phyloP scores from a whole-genome alignment of 2,113 vertebrate genomes.

The Bubo blakistoni region DNA sequence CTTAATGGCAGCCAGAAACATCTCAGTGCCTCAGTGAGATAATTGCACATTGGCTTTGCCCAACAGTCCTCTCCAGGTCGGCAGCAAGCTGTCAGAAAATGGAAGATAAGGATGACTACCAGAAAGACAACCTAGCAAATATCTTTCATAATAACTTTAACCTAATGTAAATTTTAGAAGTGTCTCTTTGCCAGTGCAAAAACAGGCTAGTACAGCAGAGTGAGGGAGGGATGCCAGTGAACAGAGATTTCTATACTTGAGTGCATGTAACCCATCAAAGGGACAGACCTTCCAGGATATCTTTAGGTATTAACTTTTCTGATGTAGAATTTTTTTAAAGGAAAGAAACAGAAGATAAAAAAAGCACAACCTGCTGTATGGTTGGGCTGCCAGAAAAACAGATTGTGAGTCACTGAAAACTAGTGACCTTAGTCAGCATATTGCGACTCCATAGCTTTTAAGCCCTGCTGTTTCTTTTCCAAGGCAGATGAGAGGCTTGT shows the following conservation, averaged over 20 bases:
- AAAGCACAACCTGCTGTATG: background rate
- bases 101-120: background rate
- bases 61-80: background rate
- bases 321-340: background rate
- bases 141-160: background rate
- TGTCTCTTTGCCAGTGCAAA: background rate
- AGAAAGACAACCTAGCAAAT: background rate
- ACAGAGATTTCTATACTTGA: background rate
- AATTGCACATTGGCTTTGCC: background rate
- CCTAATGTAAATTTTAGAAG: background rate
- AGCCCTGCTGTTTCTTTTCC: background rate
- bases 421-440: background rate
- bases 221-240: background rate
- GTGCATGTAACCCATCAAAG: background rate
- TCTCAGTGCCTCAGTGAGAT: background rate
- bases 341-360: background rate
- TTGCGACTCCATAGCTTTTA: background rate
- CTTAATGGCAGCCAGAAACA: background rate
- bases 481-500: background rate
- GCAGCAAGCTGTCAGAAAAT: background rate
- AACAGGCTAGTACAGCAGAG: background rate
- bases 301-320: background rate
- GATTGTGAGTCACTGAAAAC: background rate
- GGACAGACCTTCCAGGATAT: background rate
- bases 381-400: constrained; percentile 9